Percentiles rank a stretch among this genome's conserved stretches.
Conservation (phyloP, 2,888 invertebrate species). For the Aethes cnicana region DNA sequence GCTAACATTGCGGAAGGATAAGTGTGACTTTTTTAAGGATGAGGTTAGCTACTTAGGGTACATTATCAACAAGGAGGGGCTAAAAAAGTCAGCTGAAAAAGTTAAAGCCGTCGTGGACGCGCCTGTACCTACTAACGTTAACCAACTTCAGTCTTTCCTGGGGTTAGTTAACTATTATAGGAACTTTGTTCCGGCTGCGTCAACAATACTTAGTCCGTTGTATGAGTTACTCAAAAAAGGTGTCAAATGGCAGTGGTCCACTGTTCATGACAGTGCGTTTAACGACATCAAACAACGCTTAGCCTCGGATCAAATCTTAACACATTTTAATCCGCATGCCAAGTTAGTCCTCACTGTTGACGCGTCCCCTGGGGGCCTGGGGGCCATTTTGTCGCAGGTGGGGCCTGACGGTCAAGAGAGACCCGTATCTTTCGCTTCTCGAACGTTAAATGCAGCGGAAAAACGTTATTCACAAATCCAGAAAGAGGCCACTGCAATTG, state of each 20-base stretch:
- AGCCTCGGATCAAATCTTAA: background rate
- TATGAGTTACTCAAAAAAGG: too few species aligned
- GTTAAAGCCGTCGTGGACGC: too few species aligned
- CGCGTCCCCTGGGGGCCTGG: background rate
- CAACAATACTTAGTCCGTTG: background rate
- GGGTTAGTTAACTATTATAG: background rate
- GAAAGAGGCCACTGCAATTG: constrained; percentile 29
- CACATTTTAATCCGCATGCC: background rate
- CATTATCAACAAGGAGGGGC: background rate
- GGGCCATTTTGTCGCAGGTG: background rate
- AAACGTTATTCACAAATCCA: constrained; percentile 26
- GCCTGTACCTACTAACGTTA: too few species aligned
- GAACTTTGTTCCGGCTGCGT: background rate
- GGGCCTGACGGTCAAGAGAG: background rate
- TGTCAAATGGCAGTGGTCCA: too few species aligned
- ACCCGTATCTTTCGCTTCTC: constrained; percentile 20
- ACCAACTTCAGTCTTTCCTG: too few species aligned
- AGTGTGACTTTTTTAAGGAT: background rate
- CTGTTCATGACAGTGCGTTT: background rate
- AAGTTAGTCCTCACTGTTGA: background rate
- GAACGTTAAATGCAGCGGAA: constrained; percentile 15
- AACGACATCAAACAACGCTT: background rate
- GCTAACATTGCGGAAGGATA: background rate
- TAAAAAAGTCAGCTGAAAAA: too few species aligned
- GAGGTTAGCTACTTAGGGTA: background rate